Evolutionary conservation across 2,888 invertebrate genomes (phyloP), one percentile per base, ranked within the genome.

Genomic region (Acronicta aceris): DNA sequence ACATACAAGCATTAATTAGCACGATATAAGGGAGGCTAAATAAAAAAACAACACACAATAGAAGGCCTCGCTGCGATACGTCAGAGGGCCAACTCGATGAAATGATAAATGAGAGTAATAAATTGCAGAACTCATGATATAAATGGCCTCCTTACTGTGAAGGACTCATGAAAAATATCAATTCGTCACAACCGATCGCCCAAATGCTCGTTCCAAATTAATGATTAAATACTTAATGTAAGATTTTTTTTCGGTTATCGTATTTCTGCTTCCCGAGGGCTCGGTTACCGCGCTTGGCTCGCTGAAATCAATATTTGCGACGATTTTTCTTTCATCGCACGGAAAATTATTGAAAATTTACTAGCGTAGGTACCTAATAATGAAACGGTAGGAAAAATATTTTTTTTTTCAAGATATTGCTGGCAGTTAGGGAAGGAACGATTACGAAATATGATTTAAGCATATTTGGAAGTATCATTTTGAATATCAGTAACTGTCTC

Each of bases 141-240:
- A 88, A 91, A 91, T 89, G 86, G 59, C 64, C 82, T 83, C 82
- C 84, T 89, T 88, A 83, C 76, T 77, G 76, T 72, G 76, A 80
- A 89, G 84, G 82, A 80, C 85, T 88, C 87, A 88, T 87, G 89
- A 89, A 91, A 92, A 89, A 90, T 91, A 90, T 90, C 86, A 91
- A 91, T 92, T 89, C 85, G 86, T 88, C 84, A 86, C 81, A 84
- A 87, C 76, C 80, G 81, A 87, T 83, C 79, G 76, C 75, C 71
- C 74, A 83, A 82, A 80, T 83, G 82, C 77, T 42, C 72, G 68
- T 79, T 63, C 55, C 75, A 79, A 84, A 88, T 88, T 88, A 87
- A 87, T 82, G 81, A 77, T 74, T 77, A 82, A 82, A 77, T 76
- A 81, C 79, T 82, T 78, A 80, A 81, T 78, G 75, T 74, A 58